Evolutionary conservation across 2,888 invertebrate species (phyloP), one percentile per base, ranked within the genome.

Genomic region (Rhagium mordax): DNA sequence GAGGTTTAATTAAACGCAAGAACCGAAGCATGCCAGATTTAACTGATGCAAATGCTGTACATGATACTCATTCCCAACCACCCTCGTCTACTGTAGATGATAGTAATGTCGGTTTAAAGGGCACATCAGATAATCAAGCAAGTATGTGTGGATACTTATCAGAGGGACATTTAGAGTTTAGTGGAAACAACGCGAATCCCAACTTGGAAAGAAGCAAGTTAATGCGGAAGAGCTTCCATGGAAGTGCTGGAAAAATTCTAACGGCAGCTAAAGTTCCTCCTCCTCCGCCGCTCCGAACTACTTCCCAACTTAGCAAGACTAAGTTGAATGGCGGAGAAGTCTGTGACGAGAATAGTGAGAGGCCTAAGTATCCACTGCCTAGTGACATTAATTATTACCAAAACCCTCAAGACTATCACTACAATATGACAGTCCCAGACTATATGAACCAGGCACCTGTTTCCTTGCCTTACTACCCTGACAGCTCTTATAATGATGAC

Each of bases 21-120:
- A 97, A 97, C 85, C 90, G 96, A 78, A 96, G 96, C 69, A 95
- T 97, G 95, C 97, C 97, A 0, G 97, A 97, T 88, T 89, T 97
- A 61, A 94, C 96, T 0, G 96, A 96, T 86, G 94, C 94, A 0
- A 94, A 93, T 61, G 91, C 90, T 78, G 91, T 88, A 8, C 90
- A 89, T 62, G 78, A 82, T 21, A 72, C 69, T 41, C 68, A 62
- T 47, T 88, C 89, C 61, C 83, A 88, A 8, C 83, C 85, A 76
- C 89, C 87, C 16, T 88, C 86, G 59, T 88, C 88, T 16, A 91
- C 93, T 0, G 91, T 93, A n/a, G 95, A 95, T 84, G 95, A 96
- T 83, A 94, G 93, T 59, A 92, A 90, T 64, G 91, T 95, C 0
- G 94, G 94, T 0, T 85, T 93, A 21, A 91, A 92, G 81, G 91